Evolutionary conservation across 2,113 vertebrate species (phyloP), one percentile per base, ranked within the genome.

Genomic region (Ceratotherium simum): DNA sequence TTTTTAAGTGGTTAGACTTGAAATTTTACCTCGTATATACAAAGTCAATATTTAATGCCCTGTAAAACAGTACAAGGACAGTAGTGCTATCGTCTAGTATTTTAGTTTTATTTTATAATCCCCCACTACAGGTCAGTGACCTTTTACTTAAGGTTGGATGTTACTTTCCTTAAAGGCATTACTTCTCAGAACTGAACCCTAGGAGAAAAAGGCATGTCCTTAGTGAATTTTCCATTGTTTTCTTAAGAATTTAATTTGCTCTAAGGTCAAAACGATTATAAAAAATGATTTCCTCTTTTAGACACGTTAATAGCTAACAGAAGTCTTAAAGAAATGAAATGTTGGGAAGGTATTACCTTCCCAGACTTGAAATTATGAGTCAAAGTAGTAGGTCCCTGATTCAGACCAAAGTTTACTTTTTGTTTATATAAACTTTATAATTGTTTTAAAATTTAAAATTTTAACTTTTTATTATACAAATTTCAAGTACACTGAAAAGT

Each of bases 221-320:
- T 48, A 62, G 42, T 62, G 27, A 23, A 70, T 92, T 70, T 88
- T 91, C 27, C 29, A 1, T 51, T 51, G 46, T 84, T 96, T 20
- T 95, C 58, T 92, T 42, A 73, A n/a, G 46, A 73, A 75, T 96
- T 90, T 76, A 82, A 75, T 90, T 84, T 69, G 29, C 70, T 83
- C 5, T 60, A 16, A 56, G 27, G 33, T 91, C 89, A 88, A 60
- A 67, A 56, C 85, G 82, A 81, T 72, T 75, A 73, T 56, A 29
- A 56, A 75, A 90, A 82, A 20, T 42, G 39, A 96, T 80, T 90
- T 91, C 46, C 10, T 56, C 11, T 75, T 81, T 76, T 48, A 80
- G 33, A 64, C 42, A 51, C 12, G 12, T 65, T 87, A 92, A 79
- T 54, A 70, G 29, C 56, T 64, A 56, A 83, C 21, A 75, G 16